A percentile compares a stretch with the other conserved stretches of the same genome.
phyloP scores from a whole-genome alignment of 2,888 invertebrate species.

The Sericinus montela region DNA sequence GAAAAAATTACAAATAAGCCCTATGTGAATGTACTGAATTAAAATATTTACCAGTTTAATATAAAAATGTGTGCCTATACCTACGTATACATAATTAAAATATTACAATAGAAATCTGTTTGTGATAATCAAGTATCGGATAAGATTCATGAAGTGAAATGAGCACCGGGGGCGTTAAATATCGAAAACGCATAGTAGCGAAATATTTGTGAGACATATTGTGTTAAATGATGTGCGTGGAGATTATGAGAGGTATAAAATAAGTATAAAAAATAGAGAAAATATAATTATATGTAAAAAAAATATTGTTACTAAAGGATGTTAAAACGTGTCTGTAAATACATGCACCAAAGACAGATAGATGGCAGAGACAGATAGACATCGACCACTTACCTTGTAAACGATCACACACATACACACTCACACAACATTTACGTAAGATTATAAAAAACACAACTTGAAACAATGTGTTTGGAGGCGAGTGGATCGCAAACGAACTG shows the following conservation, averaged over 20 bases:
- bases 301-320: conserved; percentile 37
- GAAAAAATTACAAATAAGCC: conserved; percentile 59
- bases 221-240: conserved; percentile 67
- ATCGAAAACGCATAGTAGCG: conserved; percentile 3
- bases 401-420: conserved; percentile 27
- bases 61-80: conserved; percentile 1
- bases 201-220: conserved; percentile 41
- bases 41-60: conserved; percentile 6
- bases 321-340: conserved; percentile 40
- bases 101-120: conserved; percentile 21
- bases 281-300: conserved; percentile 50
- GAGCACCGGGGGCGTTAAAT: not conserved
- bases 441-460: conserved; percentile 48
- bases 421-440: conserved; percentile 38
- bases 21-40: conserved; percentile 51
- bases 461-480: conserved; percentile 57
- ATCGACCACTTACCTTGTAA: conserved; percentile 67
- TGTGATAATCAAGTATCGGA: conserved; percentile 1
- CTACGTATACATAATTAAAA: conserved; percentile 12
- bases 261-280: conserved; percentile 44
- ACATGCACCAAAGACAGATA: conserved; percentile 63
- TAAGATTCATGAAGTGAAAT: conserved; percentile 5
- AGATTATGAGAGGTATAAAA: conserved; percentile 66
- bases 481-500: conserved; percentile 12
- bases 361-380: conserved; percentile 56